Conservation (phyloP, 1,140 invertebrate species). For the Ceratitis capitata region DNA sequence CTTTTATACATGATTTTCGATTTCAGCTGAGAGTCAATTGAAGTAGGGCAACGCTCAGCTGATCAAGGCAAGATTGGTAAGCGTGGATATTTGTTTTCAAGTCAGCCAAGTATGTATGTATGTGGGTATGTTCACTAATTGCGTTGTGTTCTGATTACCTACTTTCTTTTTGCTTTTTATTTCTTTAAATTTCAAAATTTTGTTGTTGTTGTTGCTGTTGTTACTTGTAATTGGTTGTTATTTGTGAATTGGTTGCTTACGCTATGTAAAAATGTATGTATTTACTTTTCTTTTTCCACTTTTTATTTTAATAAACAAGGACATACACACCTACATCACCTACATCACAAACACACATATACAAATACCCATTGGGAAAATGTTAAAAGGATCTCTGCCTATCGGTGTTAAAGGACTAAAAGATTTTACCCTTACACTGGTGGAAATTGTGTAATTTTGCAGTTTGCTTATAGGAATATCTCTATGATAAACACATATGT, state of each 20-base stretch:
- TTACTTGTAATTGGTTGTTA: constrained; percentile 1
- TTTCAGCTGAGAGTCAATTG: constrained; percentile 10
- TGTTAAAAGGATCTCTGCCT: not conserved
- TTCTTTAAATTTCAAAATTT: not conserved
- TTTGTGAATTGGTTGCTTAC: constrained; percentile 8
- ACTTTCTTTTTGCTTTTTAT: not conserved
- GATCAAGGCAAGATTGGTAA: not conserved
- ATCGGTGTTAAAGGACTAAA: not conserved
- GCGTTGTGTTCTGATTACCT: not conserved
- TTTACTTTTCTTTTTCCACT: not conserved
- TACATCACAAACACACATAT: not conserved
- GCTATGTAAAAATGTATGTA: not conserved
- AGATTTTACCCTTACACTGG: not conserved
- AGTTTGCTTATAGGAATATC: too few species aligned
- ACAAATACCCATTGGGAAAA: not conserved
- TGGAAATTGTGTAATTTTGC: too few species aligned
- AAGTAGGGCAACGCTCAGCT: not conserved
- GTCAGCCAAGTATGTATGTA: not conserved
- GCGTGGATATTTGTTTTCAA: too few species aligned
- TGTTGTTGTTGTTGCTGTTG: not conserved
- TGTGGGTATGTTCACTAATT: not conserved
- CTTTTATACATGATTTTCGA: not conserved
- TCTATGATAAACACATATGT: not conserved
- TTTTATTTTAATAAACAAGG: not conserved
- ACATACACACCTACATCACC: not conserved